Base-by-base conservation (phyloP, 37 sponge, comb jelly and placozoan species). In the Beroe forskalii region DNA sequence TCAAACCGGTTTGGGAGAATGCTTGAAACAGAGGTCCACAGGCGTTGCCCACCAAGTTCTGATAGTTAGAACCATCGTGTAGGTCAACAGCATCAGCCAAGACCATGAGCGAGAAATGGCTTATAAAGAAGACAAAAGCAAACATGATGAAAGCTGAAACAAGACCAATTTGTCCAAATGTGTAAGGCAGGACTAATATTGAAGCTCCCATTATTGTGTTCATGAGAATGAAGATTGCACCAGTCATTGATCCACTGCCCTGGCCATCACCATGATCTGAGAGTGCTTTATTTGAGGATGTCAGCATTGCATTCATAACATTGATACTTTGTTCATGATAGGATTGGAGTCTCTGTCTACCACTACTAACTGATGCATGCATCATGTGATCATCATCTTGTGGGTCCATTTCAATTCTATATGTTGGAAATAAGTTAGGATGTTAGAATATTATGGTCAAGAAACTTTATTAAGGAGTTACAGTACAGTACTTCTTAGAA, bases 151-250 rank as follows among this genome's bases (percentile, higher is more conserved):
- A 20, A 14, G 75, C 75, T 12, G 75, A 35, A 8, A 72, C 22
- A 12, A 72, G 28, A 33, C 75, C 75, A 22, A 72, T 37, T 4
- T 37, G 37, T 72, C 75, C 75, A 32, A 38, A 72, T 9, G 75
- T 17, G 40, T 22, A 72, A 20, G 75, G 75, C 1, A 72, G 39
- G 36, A 72, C 30, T 3, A 72, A 20, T 4, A 72, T 72, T 8
- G 32, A 30, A 9, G 75, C 75, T 8, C 75, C 75, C 37, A 72
- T 33, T 35, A 72, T 37, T 4, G 75, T 39, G 75, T 72, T 72
- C 75, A 72, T 72, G 39, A 72, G 40, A 30, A 72, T 72, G 40
- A 33, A 72, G 14, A 72, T 72, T 1, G 75, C 75, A 3, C 75
- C 75, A 6, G 35, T 35, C 75, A 72, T 72, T 20, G 40, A 38